Base-by-base conservation (phyloP, 2,797 vertebrate genomes). In the Echeneis naucrates region DNA sequence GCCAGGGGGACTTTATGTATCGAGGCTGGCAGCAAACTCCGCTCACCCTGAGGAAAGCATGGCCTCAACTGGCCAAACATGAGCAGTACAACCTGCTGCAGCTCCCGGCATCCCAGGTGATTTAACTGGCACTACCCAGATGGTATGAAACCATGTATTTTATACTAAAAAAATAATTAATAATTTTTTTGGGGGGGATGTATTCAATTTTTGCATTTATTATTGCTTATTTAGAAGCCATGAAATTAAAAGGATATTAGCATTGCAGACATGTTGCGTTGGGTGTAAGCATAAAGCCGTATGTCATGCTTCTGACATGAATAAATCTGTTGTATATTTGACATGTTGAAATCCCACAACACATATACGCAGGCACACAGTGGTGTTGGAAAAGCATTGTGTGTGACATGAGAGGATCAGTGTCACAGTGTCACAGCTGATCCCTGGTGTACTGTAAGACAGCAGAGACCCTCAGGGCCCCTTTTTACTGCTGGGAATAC, bases 31-130 rank as follows among this genome's bases (percentile, higher is more conserved):
- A 70, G 55, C 68, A 64, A 57, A 23, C 37, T 63, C 57, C 61
- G 79, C 82, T 84, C 88, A 91, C 88, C 87, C 89, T 95, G 88
- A 94, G 93, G 94, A 93, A 94, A 95, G 93, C 90, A 94, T 93
- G 95, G 92, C 95, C 95, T 95, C 94, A 93, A 69, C 95, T 95
- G 94, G 95, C 82, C 93, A 92, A 91, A 94, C 81, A 60, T 50
- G 89, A 83, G 93, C 91, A 94, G 90, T 95, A 85, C 94, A 95
- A 85, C 83, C 68, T 44, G 32, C 11, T 79, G 57, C 72, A 65
- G 21, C 62, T 59, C 54, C 37, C 38, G 62, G 50, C 14, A 8
- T 57, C 35, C 30, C 17, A 55, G 38, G 48, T 26, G 45, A 44
- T 37, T 47, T 27, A 0, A 51, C 26, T 21, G 8, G 44, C 19